Evolutionary conservation across 2,888 invertebrate species (phyloP).

Genomic region (Stenodema calcarata): DNA sequence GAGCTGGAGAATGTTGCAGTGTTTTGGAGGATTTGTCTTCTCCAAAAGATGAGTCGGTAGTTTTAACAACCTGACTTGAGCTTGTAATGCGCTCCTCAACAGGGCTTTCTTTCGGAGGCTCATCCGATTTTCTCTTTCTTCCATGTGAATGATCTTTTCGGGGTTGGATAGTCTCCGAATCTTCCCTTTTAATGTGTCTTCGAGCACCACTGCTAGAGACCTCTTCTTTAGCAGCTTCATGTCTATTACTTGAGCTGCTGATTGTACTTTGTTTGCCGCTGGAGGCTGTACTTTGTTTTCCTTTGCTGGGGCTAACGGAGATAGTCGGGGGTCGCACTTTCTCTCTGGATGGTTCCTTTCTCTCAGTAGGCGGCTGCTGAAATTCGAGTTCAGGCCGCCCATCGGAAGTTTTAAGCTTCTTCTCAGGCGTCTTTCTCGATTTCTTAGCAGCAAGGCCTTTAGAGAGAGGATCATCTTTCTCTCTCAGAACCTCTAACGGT

Average conservation of each 20-base stretch:
- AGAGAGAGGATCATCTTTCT: slow-evolving; percentile 54
- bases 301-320: slow-evolving; percentile 38
- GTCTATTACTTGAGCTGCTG: slow-evolving; percentile 38
- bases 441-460: slow-evolving; percentile 62
- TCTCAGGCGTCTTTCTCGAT: slow-evolving; percentile 74
- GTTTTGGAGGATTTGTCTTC: slow-evolving; percentile 49
- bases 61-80: slow-evolving; percentile 35
- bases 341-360: slow-evolving; percentile 73
- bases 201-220: slow-evolving; percentile 46
- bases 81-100: slow-evolving; percentile 48
- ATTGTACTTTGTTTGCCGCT: not conserved
- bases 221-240: slow-evolving; percentile 58
- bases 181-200: slow-evolving; percentile 53
- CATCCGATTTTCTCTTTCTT: slow-evolving; percentile 63
- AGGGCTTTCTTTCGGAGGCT: slow-evolving; percentile 55
- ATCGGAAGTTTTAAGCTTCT: slow-evolving; percentile 86
- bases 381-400: slow-evolving; percentile 75
- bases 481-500: not conserved
- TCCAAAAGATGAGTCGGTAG: slow-evolving; percentile 5
- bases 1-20: slow-evolving; percentile 57
- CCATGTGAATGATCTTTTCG: slow-evolving; percentile 54
- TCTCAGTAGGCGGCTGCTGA: slow-evolving; percentile 75
- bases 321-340: not conserved
- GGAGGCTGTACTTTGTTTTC: slow-evolving; percentile 63
- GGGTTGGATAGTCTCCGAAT: slow-evolving; percentile 34